Evolutionary conservation across 2,888 invertebrate genomes (phyloP).

Genomic region (Lithophane leautieri): DNA sequence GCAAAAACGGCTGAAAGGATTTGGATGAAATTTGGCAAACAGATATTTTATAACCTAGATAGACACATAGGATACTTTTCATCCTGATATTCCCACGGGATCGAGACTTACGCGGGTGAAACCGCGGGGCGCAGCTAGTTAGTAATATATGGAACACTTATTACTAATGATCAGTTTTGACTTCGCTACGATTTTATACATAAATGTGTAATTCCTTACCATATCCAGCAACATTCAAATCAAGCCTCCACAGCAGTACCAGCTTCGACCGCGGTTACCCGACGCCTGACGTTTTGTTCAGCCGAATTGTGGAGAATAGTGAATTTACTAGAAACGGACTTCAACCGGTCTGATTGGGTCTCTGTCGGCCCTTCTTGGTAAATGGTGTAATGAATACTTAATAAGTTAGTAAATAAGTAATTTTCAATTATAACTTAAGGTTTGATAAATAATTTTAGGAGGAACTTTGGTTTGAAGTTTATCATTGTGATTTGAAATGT

Average conservation of each 20-base stretch:
- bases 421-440: slow-evolving; percentile 43
- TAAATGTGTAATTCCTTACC: slow-evolving; percentile 1
- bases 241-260: slow-evolving; percentile 33
- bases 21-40: too few relatives aligned
- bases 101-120: too few relatives aligned
- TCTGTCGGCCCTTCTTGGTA: slow-evolving; percentile 52
- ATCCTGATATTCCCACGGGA: too few relatives aligned
- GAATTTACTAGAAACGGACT: slow-evolving; percentile 62
- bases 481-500: slow-evolving; percentile 22
- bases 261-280: slow-evolving; percentile 63
- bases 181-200: not conserved
- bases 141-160: not conserved
- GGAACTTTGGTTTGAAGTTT: slow-evolving; percentile 19
- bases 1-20: too few relatives aligned
- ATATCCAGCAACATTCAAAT: slow-evolving; percentile 46
- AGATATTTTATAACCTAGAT: too few relatives aligned
- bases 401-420: slow-evolving; percentile 48
- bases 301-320: slow-evolving; percentile 59
- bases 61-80: too few relatives aligned
- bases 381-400: slow-evolving; percentile 19
- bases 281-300: slow-evolving; percentile 65
- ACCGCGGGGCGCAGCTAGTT: too few relatives aligned
- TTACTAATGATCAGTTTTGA: not conserved
- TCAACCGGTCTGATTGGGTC: slow-evolving; percentile 59
- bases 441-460: slow-evolving; percentile 7